Conservation (phyloP, 2,113 vertebrate genomes). For the Garra rufa region DNA sequence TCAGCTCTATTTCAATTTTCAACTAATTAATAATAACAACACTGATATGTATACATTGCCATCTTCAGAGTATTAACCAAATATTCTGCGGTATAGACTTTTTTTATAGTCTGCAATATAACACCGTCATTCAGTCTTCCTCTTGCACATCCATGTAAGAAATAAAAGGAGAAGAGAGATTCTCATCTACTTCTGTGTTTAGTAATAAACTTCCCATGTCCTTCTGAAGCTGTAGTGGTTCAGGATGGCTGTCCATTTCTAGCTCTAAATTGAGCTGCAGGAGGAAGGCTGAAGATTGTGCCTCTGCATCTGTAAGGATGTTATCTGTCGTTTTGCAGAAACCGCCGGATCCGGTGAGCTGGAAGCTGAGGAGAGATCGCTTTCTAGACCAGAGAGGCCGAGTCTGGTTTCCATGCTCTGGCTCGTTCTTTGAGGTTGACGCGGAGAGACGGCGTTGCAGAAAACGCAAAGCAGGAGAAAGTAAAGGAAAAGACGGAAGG, state of each 20-base stretch:
- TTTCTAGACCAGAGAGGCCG: not conserved
- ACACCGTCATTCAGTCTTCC: not conserved
- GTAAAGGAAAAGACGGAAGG: not conserved
- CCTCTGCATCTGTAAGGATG: not conserved
- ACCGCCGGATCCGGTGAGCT: not conserved
- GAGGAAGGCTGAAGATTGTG: conserved; percentile 9
- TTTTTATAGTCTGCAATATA: not conserved
- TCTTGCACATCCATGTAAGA: conserved; percentile 10
- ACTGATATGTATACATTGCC: not conserved
- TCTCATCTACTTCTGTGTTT: not conserved
- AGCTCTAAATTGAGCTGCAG: conserved; percentile 25
- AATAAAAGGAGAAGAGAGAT: not conserved
- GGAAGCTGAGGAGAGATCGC: conserved; percentile 9
- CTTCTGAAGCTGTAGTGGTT: not conserved
- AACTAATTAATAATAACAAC: not conserved
- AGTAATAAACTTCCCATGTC: not conserved
- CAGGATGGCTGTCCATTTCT: conserved; percentile 21
- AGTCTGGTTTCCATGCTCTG: not conserved
- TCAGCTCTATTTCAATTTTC: not conserved
- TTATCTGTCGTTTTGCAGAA: not conserved
- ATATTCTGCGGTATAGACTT: not conserved
- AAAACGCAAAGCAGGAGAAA: not conserved
- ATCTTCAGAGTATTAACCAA: not conserved
- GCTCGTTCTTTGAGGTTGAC: not conserved
- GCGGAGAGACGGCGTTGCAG: not conserved